A percentile compares a stretch with the other conserved stretches of the same genome.
Evolutionary conservation across 92 coral and sea anemone species (phyloP).

Genomic region (Actinernus sp.): DNA sequence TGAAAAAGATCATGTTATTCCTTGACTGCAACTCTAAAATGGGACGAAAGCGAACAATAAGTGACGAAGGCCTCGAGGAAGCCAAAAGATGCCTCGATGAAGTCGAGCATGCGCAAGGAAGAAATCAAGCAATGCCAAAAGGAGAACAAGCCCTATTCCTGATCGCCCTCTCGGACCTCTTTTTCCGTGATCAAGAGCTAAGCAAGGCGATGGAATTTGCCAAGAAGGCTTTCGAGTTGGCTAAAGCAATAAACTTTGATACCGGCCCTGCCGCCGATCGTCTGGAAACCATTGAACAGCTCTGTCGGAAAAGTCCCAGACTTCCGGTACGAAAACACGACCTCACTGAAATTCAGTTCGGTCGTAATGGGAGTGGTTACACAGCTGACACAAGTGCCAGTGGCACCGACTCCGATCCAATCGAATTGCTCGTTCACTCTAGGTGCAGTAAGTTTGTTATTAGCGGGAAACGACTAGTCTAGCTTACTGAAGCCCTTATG

Average conservation of each 20-base stretch:
- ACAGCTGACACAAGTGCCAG: too few species aligned
- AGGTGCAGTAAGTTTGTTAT: too few species aligned
- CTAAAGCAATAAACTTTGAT: constrained; percentile 42
- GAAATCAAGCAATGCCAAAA: constrained; percentile 15
- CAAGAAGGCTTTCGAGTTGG: constrained; percentile 47
- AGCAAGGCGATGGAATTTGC: constrained; percentile 21
- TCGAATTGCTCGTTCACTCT: too few species aligned
- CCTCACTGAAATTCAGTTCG: too few species aligned
- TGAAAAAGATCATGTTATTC: constrained; percentile 55
- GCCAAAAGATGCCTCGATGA: constrained; percentile 48
- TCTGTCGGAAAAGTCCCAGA: too few species aligned
- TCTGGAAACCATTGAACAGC: constrained; percentile 29
- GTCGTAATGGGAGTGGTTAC: too few species aligned
- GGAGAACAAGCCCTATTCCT: constrained; percentile 45
- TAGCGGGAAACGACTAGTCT: too few species aligned
- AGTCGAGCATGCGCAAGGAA: constrained; percentile 2
- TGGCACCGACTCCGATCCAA: too few species aligned
- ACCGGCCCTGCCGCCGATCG: constrained; percentile 36
- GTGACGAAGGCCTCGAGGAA: constrained; percentile 27
- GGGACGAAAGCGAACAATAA: constrained; percentile 57
- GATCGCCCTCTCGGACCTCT: constrained; percentile 56
- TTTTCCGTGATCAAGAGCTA: constrained; percentile 9
- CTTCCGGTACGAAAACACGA: too few species aligned
- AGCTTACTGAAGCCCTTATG: too few species aligned
- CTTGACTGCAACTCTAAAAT: constrained; percentile 39